Conservation (phyloP, 2,888 invertebrate species). For the Argyra leucocephala region DNA sequence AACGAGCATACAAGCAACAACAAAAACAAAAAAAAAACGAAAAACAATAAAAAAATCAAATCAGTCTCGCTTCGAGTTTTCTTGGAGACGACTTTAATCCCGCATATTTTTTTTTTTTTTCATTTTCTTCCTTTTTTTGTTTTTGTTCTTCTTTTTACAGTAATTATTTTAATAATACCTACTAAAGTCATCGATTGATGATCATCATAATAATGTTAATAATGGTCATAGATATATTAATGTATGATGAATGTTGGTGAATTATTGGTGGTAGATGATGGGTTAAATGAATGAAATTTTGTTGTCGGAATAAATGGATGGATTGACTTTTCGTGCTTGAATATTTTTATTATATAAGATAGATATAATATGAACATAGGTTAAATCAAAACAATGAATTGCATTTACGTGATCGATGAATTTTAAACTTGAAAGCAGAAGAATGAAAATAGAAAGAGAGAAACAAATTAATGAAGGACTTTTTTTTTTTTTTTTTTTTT, state of each 20-base stretch:
- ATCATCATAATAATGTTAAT: not conserved
- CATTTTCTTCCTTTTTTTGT: no score
- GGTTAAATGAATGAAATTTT: not conserved
- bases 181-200: not conserved
- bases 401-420: constrained; percentile 3
- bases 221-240: not conserved
- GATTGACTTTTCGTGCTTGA: no score
- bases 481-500: not conserved
- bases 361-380: not conserved
- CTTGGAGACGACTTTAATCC: not conserved
- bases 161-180: not conserved
- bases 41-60: not conserved
- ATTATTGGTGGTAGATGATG: not conserved
- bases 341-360: no score
- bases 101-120: no score
- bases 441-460: no score
- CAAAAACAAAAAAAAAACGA: not conserved
- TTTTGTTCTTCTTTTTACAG: not conserved
- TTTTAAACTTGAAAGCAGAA: not conserved
- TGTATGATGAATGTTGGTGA: not conserved
- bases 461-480: not conserved
- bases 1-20: no score
- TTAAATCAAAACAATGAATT: not conserved
- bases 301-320: not conserved
- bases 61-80: not conserved